These are phyloP conservation scores for Uropsilus gracilis DNA, from an alignment of 2,113 vertebrate species.

Conservation along the genomic window DNA sequence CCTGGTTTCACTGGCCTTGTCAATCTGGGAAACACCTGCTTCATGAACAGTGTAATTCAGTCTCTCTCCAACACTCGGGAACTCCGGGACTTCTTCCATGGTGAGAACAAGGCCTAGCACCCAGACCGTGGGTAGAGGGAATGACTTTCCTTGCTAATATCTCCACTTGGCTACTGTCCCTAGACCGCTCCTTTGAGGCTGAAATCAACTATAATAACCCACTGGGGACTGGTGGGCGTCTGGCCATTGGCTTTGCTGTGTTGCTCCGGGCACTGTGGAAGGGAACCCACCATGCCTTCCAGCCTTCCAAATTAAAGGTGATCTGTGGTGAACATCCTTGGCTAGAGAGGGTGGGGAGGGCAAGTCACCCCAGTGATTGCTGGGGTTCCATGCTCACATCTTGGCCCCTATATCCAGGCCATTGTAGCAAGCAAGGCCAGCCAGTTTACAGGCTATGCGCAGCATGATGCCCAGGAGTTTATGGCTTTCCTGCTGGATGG, in stretches of 20 bases:
- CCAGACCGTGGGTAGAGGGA: fast-evolving
- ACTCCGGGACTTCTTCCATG: slow-evolving; percentile 97
- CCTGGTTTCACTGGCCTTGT: slow-evolving; percentile 97
- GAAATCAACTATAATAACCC: slow-evolving; percentile 99
- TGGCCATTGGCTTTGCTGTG: slow-evolving; percentile 97
- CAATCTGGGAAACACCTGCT: slow-evolving; percentile 98
- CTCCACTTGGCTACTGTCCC: neutral
- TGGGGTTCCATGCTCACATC: neutral
- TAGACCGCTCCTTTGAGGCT: slow-evolving; percentile 95
- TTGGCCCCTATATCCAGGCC: slow-evolving; percentile 85
- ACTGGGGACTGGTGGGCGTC: slow-evolving; percentile 94
- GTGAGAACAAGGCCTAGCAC: slow-evolving; percentile 83
- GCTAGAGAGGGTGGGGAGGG: fast-evolving
- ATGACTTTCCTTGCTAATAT: neutral
- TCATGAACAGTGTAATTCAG: slow-evolving; percentile 99
- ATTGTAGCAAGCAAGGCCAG: slow-evolving; percentile 98
- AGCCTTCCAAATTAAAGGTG: slow-evolving; percentile 98
- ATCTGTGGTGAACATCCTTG: neutral
- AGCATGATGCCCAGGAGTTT: slow-evolving; percentile 99
- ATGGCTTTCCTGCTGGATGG: slow-evolving; percentile 99
- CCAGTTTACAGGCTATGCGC: slow-evolving; percentile 98
- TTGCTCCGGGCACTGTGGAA: slow-evolving; percentile 97
- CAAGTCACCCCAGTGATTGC: neutral
- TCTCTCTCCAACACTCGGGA: slow-evolving; percentile 98
- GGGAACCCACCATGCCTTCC: slow-evolving; percentile 97